Evolutionary conservation across 2,113 vertebrate genomes (phyloP).

Genomic region (Paramisgurnus dabryanus): DNA sequence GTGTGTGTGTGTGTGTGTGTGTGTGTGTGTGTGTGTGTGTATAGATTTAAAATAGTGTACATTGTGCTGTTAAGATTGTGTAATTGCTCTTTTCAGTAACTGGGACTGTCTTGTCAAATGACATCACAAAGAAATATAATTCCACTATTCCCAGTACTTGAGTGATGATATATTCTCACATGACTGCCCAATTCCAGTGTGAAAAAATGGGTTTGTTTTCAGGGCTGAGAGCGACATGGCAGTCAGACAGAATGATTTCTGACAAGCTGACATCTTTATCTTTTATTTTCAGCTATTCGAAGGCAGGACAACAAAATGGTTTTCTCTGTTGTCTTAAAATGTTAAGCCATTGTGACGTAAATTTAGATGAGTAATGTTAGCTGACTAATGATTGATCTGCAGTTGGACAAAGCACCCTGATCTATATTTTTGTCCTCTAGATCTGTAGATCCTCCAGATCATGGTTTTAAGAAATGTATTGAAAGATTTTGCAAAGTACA

Average conservation of each 20-base stretch:
- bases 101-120: constrained; percentile 8
- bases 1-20: not conserved
- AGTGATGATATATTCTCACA: not conserved
- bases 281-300: not conserved
- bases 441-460: not conserved
- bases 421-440: constrained; percentile 9
- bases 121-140: constrained; percentile 2
- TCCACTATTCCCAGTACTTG: not conserved
- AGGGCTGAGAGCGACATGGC: not conserved
- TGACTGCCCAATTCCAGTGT: constrained; percentile 23
- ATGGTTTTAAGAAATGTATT: not conserved
- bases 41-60: too few relatives aligned
- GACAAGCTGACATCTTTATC: not conserved
- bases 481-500: too few relatives aligned
- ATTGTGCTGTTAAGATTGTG: not conserved
- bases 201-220: not conserved
- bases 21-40: not conserved
- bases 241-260: not conserved
- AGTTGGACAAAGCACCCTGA: not conserved
- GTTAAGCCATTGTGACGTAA: not conserved
- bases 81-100: constrained; percentile 20
- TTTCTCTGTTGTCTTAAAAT: not conserved
- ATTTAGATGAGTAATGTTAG: not conserved
- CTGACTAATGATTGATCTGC: constrained; percentile 3
- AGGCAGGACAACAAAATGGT: not conserved